Evolutionary conservation across 1,140 invertebrate species (phyloP), one percentile per base, ranked within the genome.

Genomic region (Lysiphlebus fabarum): DNA sequence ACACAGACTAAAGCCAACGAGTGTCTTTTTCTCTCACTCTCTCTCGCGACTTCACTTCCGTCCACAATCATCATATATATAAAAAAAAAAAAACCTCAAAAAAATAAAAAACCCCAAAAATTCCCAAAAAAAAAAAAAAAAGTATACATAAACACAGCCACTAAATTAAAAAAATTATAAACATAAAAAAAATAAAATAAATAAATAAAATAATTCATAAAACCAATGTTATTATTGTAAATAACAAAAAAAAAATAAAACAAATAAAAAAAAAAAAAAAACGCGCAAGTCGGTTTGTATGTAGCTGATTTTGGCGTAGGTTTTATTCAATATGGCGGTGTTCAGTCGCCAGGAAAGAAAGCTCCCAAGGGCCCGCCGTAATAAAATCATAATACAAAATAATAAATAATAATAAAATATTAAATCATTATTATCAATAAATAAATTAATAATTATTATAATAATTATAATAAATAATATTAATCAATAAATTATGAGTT

Each of bases 281-380:
- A 55, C 44, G 51, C 41, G 60, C 62, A 64, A 51, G 66, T 70
- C 63, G 58, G 62, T 43, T 17, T 33, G 53, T 65, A 17, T 64
- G 58, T 59, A 66, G 65, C 67, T 73, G 65, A 64, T 67, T 71
- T 73, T 70, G 65, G 67, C 69, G 68, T 71, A 70, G 70, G 70
- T 73, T 72, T 71, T 61, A 69, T 72, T 75, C 78, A 80, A 80
- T 77, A 80, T 80, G 78, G 78, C 78, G 78, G 78, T 77, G 47
- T 36, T 67, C 69, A 68, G 69, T 71, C 73, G 67, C 70, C 75
- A 69, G 66, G 69, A 77, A 78, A 76, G 77, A 79, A 79, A 79
- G 77, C 76, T 73, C 74, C 66, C 70, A 70, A 72, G 70, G 68
- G 69, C 67, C 70, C 68, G 64, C 65, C 58, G 36, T 66, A 62